phyloP scores from a whole-genome alignment of 2,113 vertebrate species.

The Heptranchias perlo region DNA sequence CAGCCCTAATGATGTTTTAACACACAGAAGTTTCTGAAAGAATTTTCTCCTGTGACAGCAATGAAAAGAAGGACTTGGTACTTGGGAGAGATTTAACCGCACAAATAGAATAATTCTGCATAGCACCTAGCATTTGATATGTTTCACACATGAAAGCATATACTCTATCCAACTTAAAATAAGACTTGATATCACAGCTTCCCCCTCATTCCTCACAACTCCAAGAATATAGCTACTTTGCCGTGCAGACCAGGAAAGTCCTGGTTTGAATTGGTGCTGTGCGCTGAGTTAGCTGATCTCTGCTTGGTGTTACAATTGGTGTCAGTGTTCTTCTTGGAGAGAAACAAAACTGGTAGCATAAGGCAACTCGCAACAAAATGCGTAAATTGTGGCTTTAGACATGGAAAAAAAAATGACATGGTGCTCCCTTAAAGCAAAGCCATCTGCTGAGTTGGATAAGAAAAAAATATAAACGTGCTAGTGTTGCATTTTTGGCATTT shows the following conservation, averaged over 20 bases:
- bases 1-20: not conserved
- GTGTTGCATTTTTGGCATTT: not conserved
- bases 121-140: not conserved
- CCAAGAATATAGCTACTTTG: not conserved
- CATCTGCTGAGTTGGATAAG: too few species aligned
- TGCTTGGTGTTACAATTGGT: not conserved
- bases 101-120: not conserved
- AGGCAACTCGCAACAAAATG: not conserved
- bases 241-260: not conserved
- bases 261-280: not conserved
- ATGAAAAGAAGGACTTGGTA: not conserved
- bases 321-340: too few species aligned
- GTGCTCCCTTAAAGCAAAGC: not conserved
- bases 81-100: not conserved
- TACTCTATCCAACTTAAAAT: not conserved
- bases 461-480: not conserved
- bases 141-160: not conserved
- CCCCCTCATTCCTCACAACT: not conserved
- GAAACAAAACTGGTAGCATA: too few species aligned
- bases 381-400: not conserved
- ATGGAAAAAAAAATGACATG: not conserved
- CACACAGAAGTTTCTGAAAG: not conserved
- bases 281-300: not conserved
- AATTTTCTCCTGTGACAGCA: not conserved
- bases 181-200: not conserved